Evolutionary conservation across 2,888 invertebrate genomes (phyloP), one percentile per base, ranked within the genome.

Genomic region (Eristalis arbustorum): DNA sequence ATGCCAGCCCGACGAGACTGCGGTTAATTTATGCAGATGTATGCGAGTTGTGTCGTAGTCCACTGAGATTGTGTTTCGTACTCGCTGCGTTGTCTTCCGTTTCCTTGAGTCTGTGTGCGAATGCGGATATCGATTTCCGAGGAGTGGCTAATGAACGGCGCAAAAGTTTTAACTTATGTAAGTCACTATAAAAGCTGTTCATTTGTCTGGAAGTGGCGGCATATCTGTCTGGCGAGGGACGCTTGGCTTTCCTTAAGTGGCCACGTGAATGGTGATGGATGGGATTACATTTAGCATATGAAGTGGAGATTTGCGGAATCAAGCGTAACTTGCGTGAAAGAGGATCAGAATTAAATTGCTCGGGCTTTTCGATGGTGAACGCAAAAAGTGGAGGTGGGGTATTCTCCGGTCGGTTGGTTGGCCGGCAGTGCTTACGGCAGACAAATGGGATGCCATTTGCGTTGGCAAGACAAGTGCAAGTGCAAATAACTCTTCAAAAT

Each of bases 11-110:
- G 28, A 23, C 69, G 76, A 66, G 77, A 81, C 81, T 73, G 57
- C 63, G 76, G 64, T 59, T 85, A 81, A 85, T 85, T 85, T 85
- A 85, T 85, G 81, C 81, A 81, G 81, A 81, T 85, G 34, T 85
- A 85, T 85, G 31, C 77, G 75, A 62, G 34, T 28, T 66, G 78
- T 42, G 49, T 78, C 66, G 63, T 14, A 25, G 74, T 69, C 42
- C 31, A 40, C 74, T 64, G 77, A 64, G 62, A 68, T 14, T 28
- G 61, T 68, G 22, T 14, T 42, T 56, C 18, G 14, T 18, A 3
- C 40, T 34, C 57, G 22, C 31, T 37, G 23, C 18, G 49, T 22
- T 10, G 10, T 31, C 31, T 31, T 31, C 1, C 18, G 8, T 14
- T 40, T 42, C n/a, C 13, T 49, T 11, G 18, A 18, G 13, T 37